A percentile compares a stretch with the other conserved stretches of the same genome.
These are phyloP conservation scores for Papilio gigon DNA, from an alignment of 2,888 invertebrate species.

Conservation along the genomic window DNA sequence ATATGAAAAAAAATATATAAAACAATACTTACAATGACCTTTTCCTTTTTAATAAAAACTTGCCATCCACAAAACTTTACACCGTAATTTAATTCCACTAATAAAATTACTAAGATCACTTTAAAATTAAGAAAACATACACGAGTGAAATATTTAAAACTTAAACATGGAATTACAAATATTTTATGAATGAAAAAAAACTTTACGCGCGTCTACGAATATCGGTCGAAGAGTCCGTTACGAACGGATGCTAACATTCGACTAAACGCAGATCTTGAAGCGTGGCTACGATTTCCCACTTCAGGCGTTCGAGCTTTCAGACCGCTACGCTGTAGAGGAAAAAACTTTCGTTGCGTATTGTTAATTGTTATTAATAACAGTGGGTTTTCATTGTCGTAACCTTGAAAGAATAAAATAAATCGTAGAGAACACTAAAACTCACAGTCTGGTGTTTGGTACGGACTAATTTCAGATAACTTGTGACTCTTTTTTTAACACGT, in stretches of 20 bases:
- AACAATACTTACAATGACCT: neutral
- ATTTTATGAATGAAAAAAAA: neutral
- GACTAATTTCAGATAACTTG: too few relatives aligned
- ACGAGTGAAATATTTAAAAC: neutral
- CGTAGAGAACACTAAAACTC: too few relatives aligned
- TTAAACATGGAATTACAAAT: neutral
- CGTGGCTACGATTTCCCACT: conserved; percentile 22
- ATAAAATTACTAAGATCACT: neutral
- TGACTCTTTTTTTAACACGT: too few relatives aligned
- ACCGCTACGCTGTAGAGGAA: conserved; percentile 7
- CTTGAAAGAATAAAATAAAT: too few relatives aligned
- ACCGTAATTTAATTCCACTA: neutral
- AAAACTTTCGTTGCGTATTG: neutral
- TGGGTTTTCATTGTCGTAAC: too few relatives aligned
- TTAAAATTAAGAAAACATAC: neutral
- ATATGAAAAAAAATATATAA: neutral
- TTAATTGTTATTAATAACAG: neutral
- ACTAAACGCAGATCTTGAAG: conserved; percentile 42
- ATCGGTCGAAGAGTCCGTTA: conserved; percentile 34
- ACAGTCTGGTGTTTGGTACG: too few relatives aligned
- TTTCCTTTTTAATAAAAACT: neutral
- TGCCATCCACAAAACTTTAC: neutral
- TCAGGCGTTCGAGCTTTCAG: neutral
- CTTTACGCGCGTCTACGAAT: conserved; percentile 16
- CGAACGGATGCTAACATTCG: conserved; percentile 44